Conservation (phyloP, 2,113 vertebrate species). For the Myiozetetes cayanensis region DNA sequence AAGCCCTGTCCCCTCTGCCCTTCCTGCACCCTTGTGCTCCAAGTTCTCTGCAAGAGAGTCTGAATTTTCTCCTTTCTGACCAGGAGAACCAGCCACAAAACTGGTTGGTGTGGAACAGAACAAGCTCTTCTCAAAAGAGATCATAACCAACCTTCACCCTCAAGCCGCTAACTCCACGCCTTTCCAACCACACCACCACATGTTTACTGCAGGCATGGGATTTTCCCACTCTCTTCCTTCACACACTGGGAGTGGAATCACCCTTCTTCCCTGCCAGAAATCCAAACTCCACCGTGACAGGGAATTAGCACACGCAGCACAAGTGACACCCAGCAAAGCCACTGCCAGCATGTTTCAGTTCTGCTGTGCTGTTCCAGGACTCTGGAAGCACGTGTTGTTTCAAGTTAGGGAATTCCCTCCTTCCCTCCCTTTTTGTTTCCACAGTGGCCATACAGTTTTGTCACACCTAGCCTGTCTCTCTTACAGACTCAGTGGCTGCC, state of each 20-base stretch:
- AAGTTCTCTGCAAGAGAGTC: not conserved
- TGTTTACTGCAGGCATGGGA: not conserved
- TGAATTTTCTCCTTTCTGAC: not conserved
- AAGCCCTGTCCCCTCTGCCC: not conserved
- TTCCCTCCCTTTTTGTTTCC: not conserved
- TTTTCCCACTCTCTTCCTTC: not conserved
- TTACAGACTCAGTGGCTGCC: not conserved
- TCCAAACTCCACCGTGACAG: not conserved
- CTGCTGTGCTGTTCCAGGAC: not conserved
- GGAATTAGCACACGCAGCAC: not conserved
- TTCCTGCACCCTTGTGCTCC: not conserved
- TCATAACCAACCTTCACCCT: not conserved
- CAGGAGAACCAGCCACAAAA: not conserved
- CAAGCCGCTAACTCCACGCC: not conserved
- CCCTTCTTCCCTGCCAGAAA: not conserved
- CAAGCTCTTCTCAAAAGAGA: not conserved
- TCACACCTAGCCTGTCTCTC: not conserved
- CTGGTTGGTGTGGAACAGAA: not conserved
- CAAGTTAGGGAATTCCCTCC: not conserved
- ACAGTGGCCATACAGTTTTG: not conserved
- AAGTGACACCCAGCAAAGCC: not conserved
- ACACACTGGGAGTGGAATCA: fast-evolving
- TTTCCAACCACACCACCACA: not conserved
- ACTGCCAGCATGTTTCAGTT: not conserved
- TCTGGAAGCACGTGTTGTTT: not conserved